Base-by-base conservation (phyloP, 2,113 vertebrate genomes). In the Taurulus bubalis region DNA sequence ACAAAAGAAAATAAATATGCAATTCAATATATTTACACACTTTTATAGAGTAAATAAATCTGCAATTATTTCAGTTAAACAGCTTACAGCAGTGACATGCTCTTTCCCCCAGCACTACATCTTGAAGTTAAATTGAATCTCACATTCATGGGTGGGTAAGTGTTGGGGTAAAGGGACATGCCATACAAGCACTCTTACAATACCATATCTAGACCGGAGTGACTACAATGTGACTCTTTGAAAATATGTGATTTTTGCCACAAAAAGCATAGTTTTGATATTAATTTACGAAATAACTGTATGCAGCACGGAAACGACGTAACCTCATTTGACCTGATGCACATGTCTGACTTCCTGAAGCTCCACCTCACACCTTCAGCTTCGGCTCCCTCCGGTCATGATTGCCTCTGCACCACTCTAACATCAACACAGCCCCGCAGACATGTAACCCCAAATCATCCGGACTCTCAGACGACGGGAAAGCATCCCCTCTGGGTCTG, bases 101-200 rank as follows among this genome's bases (percentile, higher is more conserved):
- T 87, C 67, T 4, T 22, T 26, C 45, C 45, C 32, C 49, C 84
- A 87, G 89, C 80, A 86, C 77, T 77, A 49, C 72, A 74, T 58
- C 15, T 62, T 64, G 20, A 82, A 65, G 34, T 55, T 79, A 65
- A 84, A 60, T 72, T 58, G 45, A 26, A 81, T 84, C 69, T 88
- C 81, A 89, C 89, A 91, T 92, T 90, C 90, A 82, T 84, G 79
- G 80, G 79, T 67, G 84, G 72, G 79, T 83, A 51, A 22, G 77
- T 83, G 84, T 76, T 11, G 58, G 74, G 78, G 75, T 74, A 56
- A 83, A 82, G 71, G 34, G 77, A 62, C 84, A 85, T 82, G 85
- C 80, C 67, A 7, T 42, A 75, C 55, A 70, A 82, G 53, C 75
- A 76, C 36, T 68, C 71, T 28, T 6, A 85, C 73, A 32, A 74